Conservation (phyloP, 2,888 invertebrate species). For the Drosophila ezoana region DNA sequence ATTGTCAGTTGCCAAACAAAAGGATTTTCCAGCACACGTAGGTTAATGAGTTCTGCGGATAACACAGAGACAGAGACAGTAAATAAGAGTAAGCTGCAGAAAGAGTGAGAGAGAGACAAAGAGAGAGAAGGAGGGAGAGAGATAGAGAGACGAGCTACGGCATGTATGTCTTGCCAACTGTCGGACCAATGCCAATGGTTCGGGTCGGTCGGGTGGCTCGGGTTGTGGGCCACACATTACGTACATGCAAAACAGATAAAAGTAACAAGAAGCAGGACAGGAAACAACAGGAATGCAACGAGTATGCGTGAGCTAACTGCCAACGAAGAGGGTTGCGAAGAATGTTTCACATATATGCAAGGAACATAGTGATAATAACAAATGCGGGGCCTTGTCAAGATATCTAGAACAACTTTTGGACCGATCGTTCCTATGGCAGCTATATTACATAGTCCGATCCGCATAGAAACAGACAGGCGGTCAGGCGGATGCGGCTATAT, state of each 20-base stretch:
- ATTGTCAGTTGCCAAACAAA: conserved; percentile 72
- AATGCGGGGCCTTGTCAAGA: too few species aligned
- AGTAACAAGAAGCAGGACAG: conserved; percentile 71
- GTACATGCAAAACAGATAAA: conserved; percentile 78
- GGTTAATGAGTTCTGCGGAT: conserved; percentile 71
- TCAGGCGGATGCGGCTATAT: too few species aligned
- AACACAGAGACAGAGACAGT: conserved; percentile 9
- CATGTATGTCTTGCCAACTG: conserved; percentile 45
- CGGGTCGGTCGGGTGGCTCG: background rate
- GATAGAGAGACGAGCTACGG: background rate
- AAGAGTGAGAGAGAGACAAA: conserved; percentile 1
- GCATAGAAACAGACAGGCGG: too few species aligned
- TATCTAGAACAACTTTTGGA: too few species aligned
- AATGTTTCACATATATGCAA: background rate
- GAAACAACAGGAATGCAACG: conserved; percentile 16
- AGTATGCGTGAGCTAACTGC: conserved; percentile 18
- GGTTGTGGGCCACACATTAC: conserved; percentile 28
- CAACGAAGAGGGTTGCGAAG: conserved; percentile 18
- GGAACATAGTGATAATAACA: too few species aligned
- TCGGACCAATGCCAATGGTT: conserved; percentile 29
- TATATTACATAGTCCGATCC: too few species aligned
- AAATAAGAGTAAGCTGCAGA: background rate
- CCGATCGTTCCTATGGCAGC: too few species aligned
- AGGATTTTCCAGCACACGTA: conserved; percentile 58
- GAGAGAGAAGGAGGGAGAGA: background rate